Evolutionary conservation across 2,797 vertebrate genomes (phyloP).

Genomic region (Chromis chromis): DNA sequence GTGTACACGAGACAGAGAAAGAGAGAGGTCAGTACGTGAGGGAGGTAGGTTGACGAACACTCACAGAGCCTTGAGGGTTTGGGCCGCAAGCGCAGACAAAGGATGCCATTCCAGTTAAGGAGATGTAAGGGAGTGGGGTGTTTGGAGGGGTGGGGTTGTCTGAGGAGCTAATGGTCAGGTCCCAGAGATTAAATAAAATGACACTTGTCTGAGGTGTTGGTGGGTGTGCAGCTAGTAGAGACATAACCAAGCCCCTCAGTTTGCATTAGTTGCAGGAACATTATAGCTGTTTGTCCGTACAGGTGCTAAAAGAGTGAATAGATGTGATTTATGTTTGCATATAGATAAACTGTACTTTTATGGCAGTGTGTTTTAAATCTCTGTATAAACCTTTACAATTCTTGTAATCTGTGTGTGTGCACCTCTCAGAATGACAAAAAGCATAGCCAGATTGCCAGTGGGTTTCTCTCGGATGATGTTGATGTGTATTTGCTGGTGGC

Average conservation of each 20-base stretch:
- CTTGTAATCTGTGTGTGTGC: neutral
- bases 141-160: neutral
- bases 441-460: conserved; percentile 31
- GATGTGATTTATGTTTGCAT: conserved; percentile 57
- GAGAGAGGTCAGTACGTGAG: conserved; percentile 51
- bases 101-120: neutral
- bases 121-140: neutral
- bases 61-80: conserved; percentile 34
- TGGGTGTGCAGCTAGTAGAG: conserved; percentile 2
- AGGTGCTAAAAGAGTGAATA: conserved; percentile 27
- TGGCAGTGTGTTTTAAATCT: conserved; percentile 41
- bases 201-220: conserved; percentile 20
- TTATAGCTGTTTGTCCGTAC: conserved; percentile 40
- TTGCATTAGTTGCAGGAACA: conserved; percentile 39
- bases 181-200: conserved; percentile 17
- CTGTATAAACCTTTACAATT: neutral
- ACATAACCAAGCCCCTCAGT: conserved; percentile 29
- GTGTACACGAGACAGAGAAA: conserved; percentile 26
- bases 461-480: conserved; percentile 36
- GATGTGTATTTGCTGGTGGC: conserved; percentile 68
- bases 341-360: conserved; percentile 36
- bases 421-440: conserved; percentile 33
- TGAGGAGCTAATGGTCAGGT: conserved; percentile 36
- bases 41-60: conserved; percentile 67
- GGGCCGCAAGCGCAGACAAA: conserved; percentile 19